phyloP scores from a whole-genome alignment of 1,140 invertebrate genomes.

The Heliconius melpomene region DNA sequence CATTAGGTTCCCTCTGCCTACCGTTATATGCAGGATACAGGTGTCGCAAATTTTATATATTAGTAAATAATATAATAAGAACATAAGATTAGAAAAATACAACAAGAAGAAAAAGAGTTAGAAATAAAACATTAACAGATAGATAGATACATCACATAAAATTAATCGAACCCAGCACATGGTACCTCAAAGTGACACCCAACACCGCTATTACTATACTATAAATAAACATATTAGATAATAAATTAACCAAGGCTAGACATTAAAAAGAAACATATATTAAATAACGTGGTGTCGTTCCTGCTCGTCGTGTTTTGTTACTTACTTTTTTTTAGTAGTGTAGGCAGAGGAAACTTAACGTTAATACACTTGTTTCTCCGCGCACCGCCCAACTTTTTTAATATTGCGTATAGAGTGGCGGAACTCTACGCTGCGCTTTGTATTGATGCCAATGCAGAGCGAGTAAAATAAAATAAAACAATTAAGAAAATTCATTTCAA shows the following conservation, averaged over 20 bases:
- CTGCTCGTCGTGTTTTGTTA: not conserved
- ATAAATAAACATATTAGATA: slow-evolving; percentile 47
- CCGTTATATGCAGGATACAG: too few relatives aligned
- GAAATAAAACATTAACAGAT: slow-evolving; percentile 3
- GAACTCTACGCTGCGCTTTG: not conserved
- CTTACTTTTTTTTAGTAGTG: not conserved
- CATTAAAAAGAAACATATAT: slow-evolving; percentile 37
- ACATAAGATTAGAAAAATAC: not conserved
- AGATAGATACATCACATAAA: slow-evolving; percentile 12
- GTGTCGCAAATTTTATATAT: too few relatives aligned
- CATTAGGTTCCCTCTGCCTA: too few relatives aligned
- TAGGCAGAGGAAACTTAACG: too few relatives aligned
- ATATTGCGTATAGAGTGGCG: not conserved
- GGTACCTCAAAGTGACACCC: slow-evolving; percentile 29
- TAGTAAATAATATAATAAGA: too few relatives aligned
- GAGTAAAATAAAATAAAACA: not conserved
- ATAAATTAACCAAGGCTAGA: slow-evolving; percentile 44
- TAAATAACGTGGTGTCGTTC: slow-evolving; percentile 20
- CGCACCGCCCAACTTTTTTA: not conserved
- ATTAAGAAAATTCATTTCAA: too few relatives aligned
- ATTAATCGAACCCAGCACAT: slow-evolving; percentile 18
- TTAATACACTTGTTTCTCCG: not conserved
- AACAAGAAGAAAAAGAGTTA: not conserved
- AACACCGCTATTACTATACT: slow-evolving; percentile 38
- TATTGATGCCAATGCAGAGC: not conserved